Evolutionary conservation across 92 coral and sea anemone species (phyloP).

Genomic region (Diadumene lineata): DNA sequence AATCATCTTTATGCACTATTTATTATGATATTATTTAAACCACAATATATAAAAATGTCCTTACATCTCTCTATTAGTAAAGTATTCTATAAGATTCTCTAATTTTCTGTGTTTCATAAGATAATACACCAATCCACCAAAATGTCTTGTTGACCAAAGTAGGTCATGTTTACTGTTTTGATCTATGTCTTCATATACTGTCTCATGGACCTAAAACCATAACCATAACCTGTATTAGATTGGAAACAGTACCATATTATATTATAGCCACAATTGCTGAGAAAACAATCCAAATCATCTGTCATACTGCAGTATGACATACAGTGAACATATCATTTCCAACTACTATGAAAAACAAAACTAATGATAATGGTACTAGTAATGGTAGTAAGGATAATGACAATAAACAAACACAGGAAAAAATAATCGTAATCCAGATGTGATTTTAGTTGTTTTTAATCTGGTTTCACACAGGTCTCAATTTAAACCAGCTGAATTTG

Average conservation of each 20-base stretch:
- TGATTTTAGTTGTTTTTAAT: no score
- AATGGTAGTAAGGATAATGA: background rate
- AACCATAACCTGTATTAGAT: background rate
- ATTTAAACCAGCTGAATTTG: no score
- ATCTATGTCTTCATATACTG: conserved; percentile 77
- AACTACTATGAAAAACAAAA: no score
- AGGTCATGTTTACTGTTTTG: conserved; percentile 59
- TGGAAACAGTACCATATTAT: no score
- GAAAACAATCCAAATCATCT: no score
- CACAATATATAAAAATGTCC: no score
- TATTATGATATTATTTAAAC: no score
- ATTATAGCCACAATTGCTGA: no score
- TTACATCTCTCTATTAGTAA: conserved; percentile 76
- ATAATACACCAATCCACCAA: conserved; percentile 93
- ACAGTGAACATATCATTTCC: no score
- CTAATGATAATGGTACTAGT: background rate
- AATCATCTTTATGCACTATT: no score
- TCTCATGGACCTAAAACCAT: conserved; percentile 73
- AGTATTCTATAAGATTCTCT: conserved; percentile 68
- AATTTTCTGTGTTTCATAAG: conserved; percentile 55
- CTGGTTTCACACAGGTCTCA: no score
- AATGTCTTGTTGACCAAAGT: conserved; percentile 92
- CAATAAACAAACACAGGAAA: background rate
- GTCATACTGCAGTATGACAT: no score
- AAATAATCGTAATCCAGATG: background rate